A percentile compares a stretch with the other conserved stretches of the same genome.
Conservation (phyloP, 2,888 invertebrate genomes). For the Ephialtes manifestator region DNA sequence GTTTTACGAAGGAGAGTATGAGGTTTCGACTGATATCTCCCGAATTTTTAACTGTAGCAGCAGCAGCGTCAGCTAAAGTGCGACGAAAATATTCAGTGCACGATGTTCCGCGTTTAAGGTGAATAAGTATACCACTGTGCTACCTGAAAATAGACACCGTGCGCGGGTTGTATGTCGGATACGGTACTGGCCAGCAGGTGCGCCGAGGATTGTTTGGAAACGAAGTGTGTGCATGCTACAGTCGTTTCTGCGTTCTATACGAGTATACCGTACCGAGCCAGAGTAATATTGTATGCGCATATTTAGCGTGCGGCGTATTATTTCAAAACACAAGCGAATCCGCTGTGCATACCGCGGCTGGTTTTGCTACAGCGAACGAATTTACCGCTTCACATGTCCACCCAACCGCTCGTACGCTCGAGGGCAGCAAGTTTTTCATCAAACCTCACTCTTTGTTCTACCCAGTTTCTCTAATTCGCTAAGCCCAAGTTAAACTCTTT, state of each 20-base stretch:
- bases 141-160: slow-evolving; percentile 73
- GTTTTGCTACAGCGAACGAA: slow-evolving; percentile 72
- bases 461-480: slow-evolving; percentile 20
- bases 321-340: slow-evolving; percentile 76
- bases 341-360: slow-evolving; percentile 72
- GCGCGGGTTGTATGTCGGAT: slow-evolving; percentile 26
- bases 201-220: slow-evolving; percentile 74
- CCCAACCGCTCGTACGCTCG: slow-evolving; percentile 53
- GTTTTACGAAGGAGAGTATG: background rate
- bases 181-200: slow-evolving; percentile 63
- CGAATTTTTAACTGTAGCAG: slow-evolving; percentile 42
- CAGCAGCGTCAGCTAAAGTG: slow-evolving; percentile 55
- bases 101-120: slow-evolving; percentile 68
- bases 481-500: slow-evolving; percentile 32
- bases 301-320: slow-evolving; percentile 77
- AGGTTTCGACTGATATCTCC: background rate
- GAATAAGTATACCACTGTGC: slow-evolving; percentile 72
- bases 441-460: slow-evolving; percentile 10
- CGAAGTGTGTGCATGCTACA: slow-evolving; percentile 64
- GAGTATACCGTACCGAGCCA: slow-evolving; percentile 66
- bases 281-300: slow-evolving; percentile 80
- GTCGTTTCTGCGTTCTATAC: slow-evolving; percentile 41
- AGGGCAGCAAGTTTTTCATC: slow-evolving; percentile 31
- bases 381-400: slow-evolving; percentile 73
- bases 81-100: slow-evolving; percentile 69